Evolutionary conservation across 2,888 invertebrate species (phyloP), one percentile per base, ranked within the genome.

Genomic region (Troilus luridus): DNA sequence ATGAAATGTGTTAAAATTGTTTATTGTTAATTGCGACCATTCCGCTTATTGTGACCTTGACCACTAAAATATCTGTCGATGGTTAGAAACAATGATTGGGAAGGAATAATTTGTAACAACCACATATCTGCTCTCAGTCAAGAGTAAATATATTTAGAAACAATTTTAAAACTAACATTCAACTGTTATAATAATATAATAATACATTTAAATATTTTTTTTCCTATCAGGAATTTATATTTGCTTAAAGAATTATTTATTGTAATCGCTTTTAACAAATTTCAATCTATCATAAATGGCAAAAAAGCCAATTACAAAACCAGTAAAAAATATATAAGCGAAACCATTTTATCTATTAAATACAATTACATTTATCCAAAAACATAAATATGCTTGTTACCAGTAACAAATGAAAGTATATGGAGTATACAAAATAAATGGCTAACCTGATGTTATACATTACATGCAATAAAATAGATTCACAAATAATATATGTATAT

Each of bases 141-240:
- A 77, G 72, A 90, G 90, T 90, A 90, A 81, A 90, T 90, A 90
- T 90, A 90, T 90, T 90, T 90, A 88, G 85, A 90, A 90, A 85
- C 81, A 90, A 90, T 81, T 90, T 90, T 90, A 90, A 90, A 90
- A 90, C 90, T 90, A 90, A 90, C 85, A 90, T 88, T 60, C 58
- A 85, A 85, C 54, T 90, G 77, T 77, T 90, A 77, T 27, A 72
- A 77, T 90, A 90, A 56, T 90, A 90, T 90, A 85, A 85, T 85
- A 85, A 85, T 85, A 85, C 85, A 85, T 85, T 85, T 56, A 56
- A 85, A 85, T 85, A 85, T 85, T 85, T 56, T 41, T n/a, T 41
- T 56, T 58, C 56, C 56, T 85, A 56, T 56, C 56, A 58, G 85
- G 85, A 77, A 85, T 85, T 85, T 85, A 85, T 85, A 56, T 85